Conservation (phyloP, 1,140 invertebrate species). For the Zaprionus africanus region DNA sequence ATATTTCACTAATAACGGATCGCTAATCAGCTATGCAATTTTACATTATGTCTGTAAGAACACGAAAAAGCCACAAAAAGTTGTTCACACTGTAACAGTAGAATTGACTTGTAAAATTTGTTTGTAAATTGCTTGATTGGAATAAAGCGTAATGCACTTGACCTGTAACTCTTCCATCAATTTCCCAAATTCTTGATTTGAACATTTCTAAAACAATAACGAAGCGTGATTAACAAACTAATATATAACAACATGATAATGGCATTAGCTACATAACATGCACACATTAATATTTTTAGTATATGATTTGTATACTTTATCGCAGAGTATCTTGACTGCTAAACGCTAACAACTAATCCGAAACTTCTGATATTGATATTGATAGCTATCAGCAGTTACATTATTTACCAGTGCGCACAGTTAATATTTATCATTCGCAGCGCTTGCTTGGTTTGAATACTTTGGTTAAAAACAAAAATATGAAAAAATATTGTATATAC, state of each 20-base stretch:
- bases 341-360: background rate
- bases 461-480: background rate
- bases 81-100: too few relatives aligned
- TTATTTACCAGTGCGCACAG: background rate
- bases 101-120: too few relatives aligned
- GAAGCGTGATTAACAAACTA: background rate
- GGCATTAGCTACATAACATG: background rate
- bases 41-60: too few relatives aligned
- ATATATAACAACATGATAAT: background rate
- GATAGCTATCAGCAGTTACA: background rate
- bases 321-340: background rate
- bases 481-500: background rate
- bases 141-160: background rate
- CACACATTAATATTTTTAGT: background rate
- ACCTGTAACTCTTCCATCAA: background rate
- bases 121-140: too few relatives aligned
- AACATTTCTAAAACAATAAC: background rate
- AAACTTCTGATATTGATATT: background rate
- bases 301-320: background rate
- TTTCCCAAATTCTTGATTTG: background rate
- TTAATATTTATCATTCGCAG: background rate
- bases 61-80: too few relatives aligned
- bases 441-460: background rate
- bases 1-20: constrained; percentile 16
- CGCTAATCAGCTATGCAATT: background rate